Percentiles rank a stretch among this genome's conserved stretches.
These are phyloP conservation scores for Aythya baeri DNA, from an alignment of 2,113 vertebrate genomes.

Conservation along the genomic window DNA sequence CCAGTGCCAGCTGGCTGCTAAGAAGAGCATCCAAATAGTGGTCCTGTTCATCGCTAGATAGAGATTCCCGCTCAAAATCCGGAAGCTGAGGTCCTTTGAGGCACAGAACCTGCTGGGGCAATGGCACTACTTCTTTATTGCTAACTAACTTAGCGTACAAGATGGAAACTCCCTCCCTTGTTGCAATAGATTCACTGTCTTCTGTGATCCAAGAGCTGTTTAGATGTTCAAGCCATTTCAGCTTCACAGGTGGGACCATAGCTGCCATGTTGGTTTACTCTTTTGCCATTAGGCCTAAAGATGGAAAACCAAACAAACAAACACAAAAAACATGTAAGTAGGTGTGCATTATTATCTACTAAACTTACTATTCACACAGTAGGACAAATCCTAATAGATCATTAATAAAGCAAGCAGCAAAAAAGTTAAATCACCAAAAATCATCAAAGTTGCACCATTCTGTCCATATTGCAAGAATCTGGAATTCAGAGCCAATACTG, in stretches of 20 bases:
- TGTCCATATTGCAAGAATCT: background rate
- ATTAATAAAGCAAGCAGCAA: background rate
- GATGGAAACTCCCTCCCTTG: constrained; percentile 91
- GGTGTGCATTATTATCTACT: background rate
- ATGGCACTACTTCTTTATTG: constrained; percentile 96
- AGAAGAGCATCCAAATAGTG: constrained; percentile 98
- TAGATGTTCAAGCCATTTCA: constrained; percentile 98
- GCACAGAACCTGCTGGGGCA: constrained; percentile 96
- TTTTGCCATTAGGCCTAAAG: constrained; percentile 88
- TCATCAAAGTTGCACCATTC: background rate
- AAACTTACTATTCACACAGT: background rate
- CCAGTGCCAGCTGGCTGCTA: constrained; percentile 95
- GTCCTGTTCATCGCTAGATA: constrained; percentile 97
- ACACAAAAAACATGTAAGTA: background rate
- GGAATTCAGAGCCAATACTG: background rate
- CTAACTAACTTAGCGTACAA: constrained; percentile 91
- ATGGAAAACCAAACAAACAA: background rate
- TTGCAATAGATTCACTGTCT: constrained; percentile 97
- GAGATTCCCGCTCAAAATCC: constrained; percentile 96
- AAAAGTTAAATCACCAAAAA: background rate
- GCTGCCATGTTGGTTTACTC: constrained; percentile 90
- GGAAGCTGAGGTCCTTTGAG: constrained; percentile 98
- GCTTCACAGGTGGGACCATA: constrained; percentile 96
- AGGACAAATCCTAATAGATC: background rate
- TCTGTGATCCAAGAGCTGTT: constrained; percentile 99